Evolutionary conservation across 2,888 invertebrate genomes (phyloP), one percentile per base, ranked within the genome.

Genomic region (Keiferia lycopersicella): DNA sequence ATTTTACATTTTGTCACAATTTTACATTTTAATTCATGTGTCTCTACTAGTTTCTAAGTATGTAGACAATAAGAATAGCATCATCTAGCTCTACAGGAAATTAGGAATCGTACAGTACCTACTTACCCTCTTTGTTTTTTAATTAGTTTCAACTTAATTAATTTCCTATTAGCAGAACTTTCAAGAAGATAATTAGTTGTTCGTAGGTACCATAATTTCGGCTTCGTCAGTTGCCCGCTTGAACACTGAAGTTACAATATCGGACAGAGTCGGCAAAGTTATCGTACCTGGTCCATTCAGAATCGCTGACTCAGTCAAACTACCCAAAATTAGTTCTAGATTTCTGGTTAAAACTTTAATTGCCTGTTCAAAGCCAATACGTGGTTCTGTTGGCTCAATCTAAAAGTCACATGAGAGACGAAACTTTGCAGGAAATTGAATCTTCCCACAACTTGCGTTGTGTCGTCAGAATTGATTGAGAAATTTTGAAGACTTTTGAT

Each of bases 291-390:
- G 83, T 76, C 78, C 77, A 16, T 11, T 41, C 77, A 79, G 75
- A 81, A 76, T 73, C 67, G 87, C 88, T 88, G 88, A 90, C 88
- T 84, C 80, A 82, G 86, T 86, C 87, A 85, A 89, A 90, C 87
- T 86, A 78, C 80, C 79, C 85, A 81, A 89, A 91, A 89, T 91
- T 91, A 88, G 88, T 91, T 89, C 79, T 82, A 73, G 71, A 86
- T 87, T 88, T 86, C 79, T 79, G 85, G 84, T 86, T 87, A 87
- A 87, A 91, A 91, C 87, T 91, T 91, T 90, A 90, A 91, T 91
- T 90, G 88, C 84, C 86, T 88, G 78, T 82, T 86, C 85, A 82
- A 79, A 84, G 83, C 84, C 86, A 86, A 86, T 86, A 82, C 85
- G 84, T 86, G 83, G 77, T 77, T 74, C 76, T 77, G 83, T 81